Conservation (phyloP, 2,113 vertebrate genomes). For the Centrocercus urophasianus region DNA sequence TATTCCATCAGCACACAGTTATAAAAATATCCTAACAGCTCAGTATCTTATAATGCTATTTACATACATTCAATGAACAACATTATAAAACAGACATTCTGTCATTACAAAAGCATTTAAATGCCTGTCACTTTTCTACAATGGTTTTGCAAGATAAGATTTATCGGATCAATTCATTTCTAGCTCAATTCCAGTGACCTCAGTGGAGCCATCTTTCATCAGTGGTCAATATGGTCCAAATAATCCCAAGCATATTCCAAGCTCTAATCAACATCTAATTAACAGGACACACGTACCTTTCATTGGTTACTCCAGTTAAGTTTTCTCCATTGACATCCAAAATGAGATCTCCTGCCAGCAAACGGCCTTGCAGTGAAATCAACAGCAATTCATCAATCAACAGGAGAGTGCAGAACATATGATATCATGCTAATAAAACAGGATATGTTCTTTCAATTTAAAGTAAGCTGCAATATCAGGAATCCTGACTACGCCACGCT, state of each 20-base stretch:
- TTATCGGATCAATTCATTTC: not conserved
- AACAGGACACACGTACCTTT: constrained; percentile 74
- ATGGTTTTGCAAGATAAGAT: not conserved
- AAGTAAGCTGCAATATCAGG: not conserved
- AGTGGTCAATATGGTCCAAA: not conserved
- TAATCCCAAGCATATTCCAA: not conserved
- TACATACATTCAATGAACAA: not conserved
- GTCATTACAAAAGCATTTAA: not conserved
- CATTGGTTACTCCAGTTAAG: constrained; percentile 84
- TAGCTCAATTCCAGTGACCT: not conserved
- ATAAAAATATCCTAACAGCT: not conserved
- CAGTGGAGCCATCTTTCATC: not conserved
- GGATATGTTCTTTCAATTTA: not conserved
- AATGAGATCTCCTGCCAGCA: constrained; percentile 87
- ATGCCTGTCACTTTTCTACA: not conserved
- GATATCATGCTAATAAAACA: accelerated
- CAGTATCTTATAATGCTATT: not conserved
- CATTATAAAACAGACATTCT: not conserved
- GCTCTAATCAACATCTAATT: not conserved
- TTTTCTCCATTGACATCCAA: constrained; percentile 89
- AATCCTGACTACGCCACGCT: not conserved
- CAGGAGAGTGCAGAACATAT: not conserved
- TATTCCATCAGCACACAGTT: not conserved
- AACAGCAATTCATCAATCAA: not conserved
- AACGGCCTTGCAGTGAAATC: constrained; percentile 76